Base-by-base conservation (phyloP, 2,888 invertebrate species). In the Pemphredon lugubris region DNA sequence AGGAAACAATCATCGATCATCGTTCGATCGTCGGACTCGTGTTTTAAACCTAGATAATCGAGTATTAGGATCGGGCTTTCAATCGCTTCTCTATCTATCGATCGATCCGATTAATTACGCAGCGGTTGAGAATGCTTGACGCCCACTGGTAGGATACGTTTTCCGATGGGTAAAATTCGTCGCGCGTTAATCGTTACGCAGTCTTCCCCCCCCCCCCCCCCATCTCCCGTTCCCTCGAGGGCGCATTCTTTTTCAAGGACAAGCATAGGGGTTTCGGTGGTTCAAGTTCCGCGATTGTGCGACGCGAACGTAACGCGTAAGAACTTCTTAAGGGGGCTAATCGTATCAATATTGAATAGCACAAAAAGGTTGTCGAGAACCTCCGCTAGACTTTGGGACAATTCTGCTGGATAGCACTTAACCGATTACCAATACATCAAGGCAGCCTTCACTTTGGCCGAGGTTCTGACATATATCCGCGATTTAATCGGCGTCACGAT, bases 381-480 rank as follows among this genome's bases (percentile, higher is more conserved):
- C 88, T 88, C 88, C 87, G 88, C 88, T 88, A 89, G 88, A 89
- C 88, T 81, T 81, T 75, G 78, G 81, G 81, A 76, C 74, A 40
- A 73, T 39, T 74, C 68, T 71, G 73, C 54, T 66, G 40, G 61
- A 74, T 54, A 57, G 63, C 54, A 61, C 47, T 64, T 63, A 66
- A 66, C 34, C 48, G 42, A 65, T 47, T 58, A 55, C 39, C 54
- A 53, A 5, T 37, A 55, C 50, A 55, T 57, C 57, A 63, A 18
- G 68, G 75, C 70, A 79, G 76, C 81, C 86, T 84, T 85, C 78
- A 87, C 88, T 89, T 89, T 89, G 87, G 89, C 89, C 86, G 89
- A 85, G 89, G 88, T 89, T 88, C 88, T 83, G 86, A 82, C 85
- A 84, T 75, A 61, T 74, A 71, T 67, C 70, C 55, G 47, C 61